phyloP scores from a whole-genome alignment of 1,140 invertebrate genomes.

The Brachionus asplanchnoidis region DNA sequence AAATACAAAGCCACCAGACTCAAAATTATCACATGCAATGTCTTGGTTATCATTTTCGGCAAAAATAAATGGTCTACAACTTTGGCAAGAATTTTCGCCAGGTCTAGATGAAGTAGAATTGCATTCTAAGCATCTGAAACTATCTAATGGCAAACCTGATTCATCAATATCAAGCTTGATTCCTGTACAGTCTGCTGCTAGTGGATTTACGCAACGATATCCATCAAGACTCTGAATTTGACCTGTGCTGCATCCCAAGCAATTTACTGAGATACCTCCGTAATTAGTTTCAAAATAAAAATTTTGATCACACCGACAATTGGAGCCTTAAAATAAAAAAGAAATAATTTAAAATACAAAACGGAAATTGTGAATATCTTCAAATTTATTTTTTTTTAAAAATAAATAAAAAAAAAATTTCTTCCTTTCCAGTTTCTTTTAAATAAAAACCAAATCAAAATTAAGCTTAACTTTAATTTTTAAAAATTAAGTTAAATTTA shows the following conservation, averaged over 20 bases:
- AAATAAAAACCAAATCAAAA: too few species aligned
- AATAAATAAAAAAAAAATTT: too few species aligned
- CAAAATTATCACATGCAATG: not conserved
- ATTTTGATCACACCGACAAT: conserved; percentile 13
- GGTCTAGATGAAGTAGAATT: not conserved
- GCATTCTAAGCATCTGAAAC: not conserved
- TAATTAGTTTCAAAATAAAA: conserved; percentile 16
- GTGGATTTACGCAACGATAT: not conserved
- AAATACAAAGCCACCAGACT: conserved; percentile 5
- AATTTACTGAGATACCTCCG: not conserved
- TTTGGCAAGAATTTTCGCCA: not conserved
- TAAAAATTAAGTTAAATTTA: too few species aligned
- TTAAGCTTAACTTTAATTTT: too few species aligned
- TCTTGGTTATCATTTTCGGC: not conserved
- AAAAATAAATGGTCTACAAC: conserved; percentile 24
- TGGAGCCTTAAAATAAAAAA: not conserved
- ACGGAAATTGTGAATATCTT: too few species aligned
- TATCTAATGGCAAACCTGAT: not conserved
- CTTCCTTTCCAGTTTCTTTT: too few species aligned
- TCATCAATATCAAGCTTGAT: not conserved
- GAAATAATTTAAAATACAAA: not conserved
- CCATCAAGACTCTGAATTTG: conserved; percentile 26
- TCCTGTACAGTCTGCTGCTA: not conserved
- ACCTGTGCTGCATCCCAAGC: not conserved
- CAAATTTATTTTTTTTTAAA: too few species aligned